These are phyloP conservation scores for Crypturellus undulatus DNA, from an alignment of 2,113 vertebrate species.

Conservation along the genomic window DNA sequence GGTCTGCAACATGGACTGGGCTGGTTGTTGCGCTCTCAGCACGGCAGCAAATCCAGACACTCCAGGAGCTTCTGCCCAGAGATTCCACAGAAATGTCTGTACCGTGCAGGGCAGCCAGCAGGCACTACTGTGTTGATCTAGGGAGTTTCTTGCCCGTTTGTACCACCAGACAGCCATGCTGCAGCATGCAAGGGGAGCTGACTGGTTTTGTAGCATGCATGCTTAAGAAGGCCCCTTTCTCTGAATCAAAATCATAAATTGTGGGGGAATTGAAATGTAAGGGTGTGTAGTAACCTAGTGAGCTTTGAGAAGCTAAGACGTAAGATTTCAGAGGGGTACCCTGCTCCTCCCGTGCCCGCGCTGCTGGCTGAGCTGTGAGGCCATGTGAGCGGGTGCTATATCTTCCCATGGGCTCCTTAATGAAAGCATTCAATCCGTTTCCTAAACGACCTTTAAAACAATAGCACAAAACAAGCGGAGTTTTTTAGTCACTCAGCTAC, in stretches of 20 bases:
- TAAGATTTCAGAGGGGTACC: not conserved
- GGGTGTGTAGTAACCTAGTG: not conserved
- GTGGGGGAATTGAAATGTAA: not conserved
- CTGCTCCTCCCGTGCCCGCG: not conserved
- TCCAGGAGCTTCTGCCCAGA: not conserved
- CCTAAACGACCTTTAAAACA: not conserved
- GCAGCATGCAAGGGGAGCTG: no score
- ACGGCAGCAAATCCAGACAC: not conserved
- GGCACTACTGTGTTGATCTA: not conserved
- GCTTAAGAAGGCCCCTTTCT: no score
- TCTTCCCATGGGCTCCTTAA: not conserved
- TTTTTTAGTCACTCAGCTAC: not conserved
- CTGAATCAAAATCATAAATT: not conserved
- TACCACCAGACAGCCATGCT: not conserved
- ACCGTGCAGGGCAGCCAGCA: not conserved
- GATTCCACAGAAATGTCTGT: not conserved
- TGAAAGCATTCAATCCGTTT: not conserved
- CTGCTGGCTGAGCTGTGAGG: not conserved
- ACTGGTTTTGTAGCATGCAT: not conserved
- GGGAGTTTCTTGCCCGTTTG: not conserved
- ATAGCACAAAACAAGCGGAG: not conserved
- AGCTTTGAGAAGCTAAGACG: not conserved
- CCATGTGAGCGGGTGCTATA: not conserved
- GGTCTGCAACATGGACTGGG: not conserved
- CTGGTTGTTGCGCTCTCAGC: not conserved